These are phyloP conservation scores for Chauna torquata DNA, from an alignment of 2,113 vertebrate species.

Conservation along the genomic window DNA sequence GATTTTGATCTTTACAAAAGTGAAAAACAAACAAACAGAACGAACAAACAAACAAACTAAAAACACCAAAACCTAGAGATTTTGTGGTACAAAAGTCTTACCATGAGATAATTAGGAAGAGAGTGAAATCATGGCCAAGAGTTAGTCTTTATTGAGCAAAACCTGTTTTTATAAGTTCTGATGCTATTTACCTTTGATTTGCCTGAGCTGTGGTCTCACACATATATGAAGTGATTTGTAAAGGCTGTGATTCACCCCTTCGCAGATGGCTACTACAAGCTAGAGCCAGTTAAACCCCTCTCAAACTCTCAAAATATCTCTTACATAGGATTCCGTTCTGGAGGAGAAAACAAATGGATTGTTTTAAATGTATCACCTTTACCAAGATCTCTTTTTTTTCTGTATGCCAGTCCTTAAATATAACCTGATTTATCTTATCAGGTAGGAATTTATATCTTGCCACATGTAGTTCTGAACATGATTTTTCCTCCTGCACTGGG, in stretches of 20 bases:
- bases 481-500: slow-evolving; percentile 56
- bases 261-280: background rate
- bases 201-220: background rate
- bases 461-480: background rate
- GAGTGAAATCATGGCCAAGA: background rate
- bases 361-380: slow-evolving; percentile 42
- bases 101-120: background rate
- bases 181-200: background rate
- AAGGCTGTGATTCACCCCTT: background rate
- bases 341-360: slow-evolving; percentile 38
- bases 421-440: slow-evolving; percentile 68
- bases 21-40: background rate
- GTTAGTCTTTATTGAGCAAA: background rate
- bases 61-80: background rate
- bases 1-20: background rate
- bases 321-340: slow-evolving; percentile 24
- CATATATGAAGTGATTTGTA: background rate
- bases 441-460: slow-evolving; percentile 39
- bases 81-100: background rate
- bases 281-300: background rate
- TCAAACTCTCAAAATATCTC: slow-evolving; percentile 1
- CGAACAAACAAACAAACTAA: background rate
- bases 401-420: slow-evolving; percentile 37
- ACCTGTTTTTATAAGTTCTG: background rate
- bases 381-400: slow-evolving; percentile 52